Percentiles rank a stretch among this genome's conserved stretches.
phyloP scores from a whole-genome alignment of 2,888 invertebrate species.

The Acanthosepion lycidas region DNA sequence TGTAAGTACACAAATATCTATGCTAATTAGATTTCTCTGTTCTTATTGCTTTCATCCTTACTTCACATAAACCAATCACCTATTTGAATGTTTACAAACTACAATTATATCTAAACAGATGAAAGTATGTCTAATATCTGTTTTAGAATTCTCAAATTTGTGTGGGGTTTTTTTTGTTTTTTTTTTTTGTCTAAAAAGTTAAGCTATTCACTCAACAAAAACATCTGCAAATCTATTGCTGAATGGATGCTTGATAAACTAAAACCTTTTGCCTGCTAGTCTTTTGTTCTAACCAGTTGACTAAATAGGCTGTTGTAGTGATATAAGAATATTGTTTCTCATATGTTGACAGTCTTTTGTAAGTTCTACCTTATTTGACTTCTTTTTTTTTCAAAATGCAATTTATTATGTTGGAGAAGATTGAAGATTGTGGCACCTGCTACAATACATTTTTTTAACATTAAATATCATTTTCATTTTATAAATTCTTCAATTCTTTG shows the following conservation, averaged over 20 bases:
- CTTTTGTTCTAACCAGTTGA: not conserved
- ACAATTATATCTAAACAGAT: too few species aligned
- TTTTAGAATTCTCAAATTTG: too few species aligned
- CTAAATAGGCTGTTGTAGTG: not conserved
- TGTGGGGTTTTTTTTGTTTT: too few species aligned
- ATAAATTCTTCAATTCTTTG: not conserved
- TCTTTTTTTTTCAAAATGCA: not conserved
- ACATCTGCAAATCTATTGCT: not conserved
- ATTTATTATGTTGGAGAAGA: not conserved
- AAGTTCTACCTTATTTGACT: not conserved
- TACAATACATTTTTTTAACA: not conserved
- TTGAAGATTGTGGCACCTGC: conserved; percentile 6
- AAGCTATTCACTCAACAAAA: too few species aligned
- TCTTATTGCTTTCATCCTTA: too few species aligned
- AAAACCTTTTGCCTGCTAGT: not conserved
- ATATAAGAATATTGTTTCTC: too few species aligned
- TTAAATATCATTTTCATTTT: not conserved
- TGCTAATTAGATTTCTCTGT: too few species aligned
- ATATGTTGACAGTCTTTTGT: not conserved
- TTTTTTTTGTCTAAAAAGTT: too few species aligned
- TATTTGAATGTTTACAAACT: too few species aligned
- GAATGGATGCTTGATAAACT: not conserved
- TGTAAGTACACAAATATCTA: too few species aligned
- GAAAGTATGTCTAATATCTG: too few species aligned
- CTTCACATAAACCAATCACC: too few species aligned